Percentiles rank a stretch among this genome's conserved stretches.
phyloP scores from a whole-genome alignment of 2,113 vertebrate species.

The Eira barbara region DNA sequence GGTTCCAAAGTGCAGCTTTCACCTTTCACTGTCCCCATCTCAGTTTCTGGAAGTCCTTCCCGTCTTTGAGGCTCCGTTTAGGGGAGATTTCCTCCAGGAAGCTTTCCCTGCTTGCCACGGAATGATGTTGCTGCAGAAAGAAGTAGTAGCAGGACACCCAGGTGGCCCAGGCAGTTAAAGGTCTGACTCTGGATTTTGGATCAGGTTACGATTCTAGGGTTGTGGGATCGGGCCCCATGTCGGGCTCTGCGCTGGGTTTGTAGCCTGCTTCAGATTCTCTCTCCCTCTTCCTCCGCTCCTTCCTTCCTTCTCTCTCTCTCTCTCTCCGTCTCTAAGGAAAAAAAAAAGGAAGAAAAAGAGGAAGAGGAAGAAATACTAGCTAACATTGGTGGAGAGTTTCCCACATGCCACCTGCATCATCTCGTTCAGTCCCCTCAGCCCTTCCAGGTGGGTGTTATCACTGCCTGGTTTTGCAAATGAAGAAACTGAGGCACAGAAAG shows the following conservation, averaged over 20 bases:
- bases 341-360: background rate
- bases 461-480: background rate
- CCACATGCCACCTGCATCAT: accelerated
- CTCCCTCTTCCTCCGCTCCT: background rate
- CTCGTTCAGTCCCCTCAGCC: background rate
- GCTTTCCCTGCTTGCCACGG: background rate
- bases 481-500: background rate
- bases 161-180: background rate
- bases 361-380: background rate
- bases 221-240: background rate
- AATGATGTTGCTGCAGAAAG: background rate
- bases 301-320: background rate
- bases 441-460: background rate
- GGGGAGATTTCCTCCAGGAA: background rate
- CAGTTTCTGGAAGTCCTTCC: background rate
- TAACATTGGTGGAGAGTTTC: background rate
- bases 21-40: background rate
- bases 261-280: no score
- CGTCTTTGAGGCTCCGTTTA: background rate
- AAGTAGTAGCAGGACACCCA: background rate
- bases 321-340: background rate
- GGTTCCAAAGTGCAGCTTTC: background rate
- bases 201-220: background rate
- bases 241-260: background rate
- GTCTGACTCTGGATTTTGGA: background rate